Evolutionary conservation across 2,113 vertebrate species (phyloP).

Genomic region (Melanocharis versteri): DNA sequence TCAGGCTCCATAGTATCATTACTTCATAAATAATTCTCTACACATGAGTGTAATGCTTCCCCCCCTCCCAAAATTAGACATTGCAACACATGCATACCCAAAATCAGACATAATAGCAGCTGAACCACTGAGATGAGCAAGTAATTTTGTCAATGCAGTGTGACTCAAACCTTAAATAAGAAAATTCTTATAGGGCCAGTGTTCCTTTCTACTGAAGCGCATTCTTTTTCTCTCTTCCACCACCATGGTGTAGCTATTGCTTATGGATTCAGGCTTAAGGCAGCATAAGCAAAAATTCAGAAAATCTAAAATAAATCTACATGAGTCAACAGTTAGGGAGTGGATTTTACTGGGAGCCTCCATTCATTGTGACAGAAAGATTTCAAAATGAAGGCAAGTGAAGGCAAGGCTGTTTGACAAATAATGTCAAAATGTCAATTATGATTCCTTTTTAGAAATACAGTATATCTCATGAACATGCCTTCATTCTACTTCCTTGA

Average conservation of each 20-base stretch:
- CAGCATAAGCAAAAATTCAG: neutral
- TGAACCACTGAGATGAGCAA: neutral
- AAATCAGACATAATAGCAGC: neutral
- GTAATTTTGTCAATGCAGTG: neutral
- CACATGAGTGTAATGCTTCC: neutral
- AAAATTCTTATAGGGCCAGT: neutral
- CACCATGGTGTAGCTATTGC: fast-evolving
- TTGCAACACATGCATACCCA: neutral
- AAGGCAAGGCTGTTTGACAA: neutral
- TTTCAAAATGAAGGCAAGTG: neutral
- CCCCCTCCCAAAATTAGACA: neutral
- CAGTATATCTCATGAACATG: neutral
- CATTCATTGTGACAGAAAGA: neutral
- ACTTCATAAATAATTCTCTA: neutral
- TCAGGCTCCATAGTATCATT: neutral
- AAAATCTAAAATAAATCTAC: neutral
- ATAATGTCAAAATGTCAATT: neutral
- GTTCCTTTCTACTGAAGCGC: neutral
- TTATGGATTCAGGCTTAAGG: neutral
- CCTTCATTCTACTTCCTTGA: neutral
- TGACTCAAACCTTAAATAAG: neutral
- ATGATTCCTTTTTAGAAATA: neutral
- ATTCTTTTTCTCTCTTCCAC: neutral
- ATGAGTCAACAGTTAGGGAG: neutral
- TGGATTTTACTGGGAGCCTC: neutral